phyloP scores from a whole-genome alignment of 2,888 invertebrate species.

The Watsonalla binaria region DNA sequence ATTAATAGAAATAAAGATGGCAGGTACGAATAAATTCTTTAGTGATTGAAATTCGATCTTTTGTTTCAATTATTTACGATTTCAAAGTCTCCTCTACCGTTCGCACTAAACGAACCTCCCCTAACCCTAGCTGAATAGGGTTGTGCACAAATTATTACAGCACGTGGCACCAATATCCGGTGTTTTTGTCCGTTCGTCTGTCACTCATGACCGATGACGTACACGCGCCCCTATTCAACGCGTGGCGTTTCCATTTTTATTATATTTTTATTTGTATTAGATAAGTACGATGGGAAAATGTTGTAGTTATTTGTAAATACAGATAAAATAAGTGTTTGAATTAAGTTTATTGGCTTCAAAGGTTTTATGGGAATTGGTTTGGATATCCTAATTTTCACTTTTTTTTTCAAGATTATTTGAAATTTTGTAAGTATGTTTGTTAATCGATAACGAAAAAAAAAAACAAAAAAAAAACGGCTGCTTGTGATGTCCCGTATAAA shows the following conservation, averaged over 20 bases:
- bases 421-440: too few species aligned
- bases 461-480: too few species aligned
- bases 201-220: slow-evolving; percentile 28
- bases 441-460: too few species aligned
- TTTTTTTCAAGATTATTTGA: too few species aligned
- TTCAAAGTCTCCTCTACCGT: not conserved
- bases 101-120: slow-evolving; percentile 4
- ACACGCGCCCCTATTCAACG: slow-evolving; percentile 8
- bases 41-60: too few species aligned
- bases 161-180: slow-evolving; percentile 52
- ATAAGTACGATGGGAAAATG: not conserved
- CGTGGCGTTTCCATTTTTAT: slow-evolving; percentile 1
- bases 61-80: too few species aligned
- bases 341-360: too few species aligned
- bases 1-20: too few species aligned
- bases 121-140: slow-evolving; percentile 20
- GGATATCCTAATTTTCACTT: too few species aligned
- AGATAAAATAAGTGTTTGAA: not conserved
- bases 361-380: too few species aligned
- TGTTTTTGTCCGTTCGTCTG: slow-evolving; percentile 47
- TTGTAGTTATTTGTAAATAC: not conserved
- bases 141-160: slow-evolving; percentile 34
- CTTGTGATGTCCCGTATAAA: too few species aligned
- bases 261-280: slow-evolving; percentile 11
- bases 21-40: too few species aligned